These are phyloP conservation scores for Maccullochella peelii DNA, from an alignment of 2,113 vertebrate species.

Conservation along the genomic window DNA sequence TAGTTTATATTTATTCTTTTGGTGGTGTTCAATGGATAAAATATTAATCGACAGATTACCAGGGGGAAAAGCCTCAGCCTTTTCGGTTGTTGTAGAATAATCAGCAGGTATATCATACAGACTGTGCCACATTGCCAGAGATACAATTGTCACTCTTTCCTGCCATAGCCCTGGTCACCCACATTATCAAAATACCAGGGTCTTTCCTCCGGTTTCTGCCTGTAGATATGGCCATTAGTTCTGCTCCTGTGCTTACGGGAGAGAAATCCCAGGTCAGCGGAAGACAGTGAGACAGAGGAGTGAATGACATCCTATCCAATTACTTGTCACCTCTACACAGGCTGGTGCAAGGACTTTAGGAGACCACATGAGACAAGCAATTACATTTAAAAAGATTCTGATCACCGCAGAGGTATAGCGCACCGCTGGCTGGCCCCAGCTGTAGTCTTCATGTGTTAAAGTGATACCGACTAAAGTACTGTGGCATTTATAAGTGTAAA, in stretches of 20 bases:
- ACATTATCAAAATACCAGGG: conserved; percentile 67
- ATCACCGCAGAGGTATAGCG: conserved; percentile 57
- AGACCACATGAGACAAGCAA: conserved; percentile 76
- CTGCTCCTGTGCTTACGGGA: conserved; percentile 62
- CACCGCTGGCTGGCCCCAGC: conserved; percentile 22
- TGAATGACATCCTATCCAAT: conserved; percentile 81
- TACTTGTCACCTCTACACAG: conserved; percentile 73
- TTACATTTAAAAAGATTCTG: conserved; percentile 73
- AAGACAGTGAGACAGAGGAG: conserved; percentile 65
- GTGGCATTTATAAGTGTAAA: conserved; percentile 53
- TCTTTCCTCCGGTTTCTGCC: conserved; percentile 64
- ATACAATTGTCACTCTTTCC: conserved; percentile 56
- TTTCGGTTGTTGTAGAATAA: conserved; percentile 14
- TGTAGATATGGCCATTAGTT: conserved; percentile 76
- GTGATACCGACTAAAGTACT: conserved; percentile 33
- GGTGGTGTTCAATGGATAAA: not conserved
- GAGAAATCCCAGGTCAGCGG: conserved; percentile 70
- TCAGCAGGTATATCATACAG: conserved; percentile 3
- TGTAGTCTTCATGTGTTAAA: conserved; percentile 47
- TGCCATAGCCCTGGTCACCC: conserved; percentile 40
- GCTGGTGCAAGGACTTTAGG: conserved; percentile 55
- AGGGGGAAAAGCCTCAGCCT: not conserved
- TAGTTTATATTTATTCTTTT: not conserved
- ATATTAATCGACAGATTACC: not conserved
- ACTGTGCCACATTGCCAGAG: conserved; percentile 10